Conservation (phyloP, 2,113 vertebrate genomes). For the Cololabis saira region DNA sequence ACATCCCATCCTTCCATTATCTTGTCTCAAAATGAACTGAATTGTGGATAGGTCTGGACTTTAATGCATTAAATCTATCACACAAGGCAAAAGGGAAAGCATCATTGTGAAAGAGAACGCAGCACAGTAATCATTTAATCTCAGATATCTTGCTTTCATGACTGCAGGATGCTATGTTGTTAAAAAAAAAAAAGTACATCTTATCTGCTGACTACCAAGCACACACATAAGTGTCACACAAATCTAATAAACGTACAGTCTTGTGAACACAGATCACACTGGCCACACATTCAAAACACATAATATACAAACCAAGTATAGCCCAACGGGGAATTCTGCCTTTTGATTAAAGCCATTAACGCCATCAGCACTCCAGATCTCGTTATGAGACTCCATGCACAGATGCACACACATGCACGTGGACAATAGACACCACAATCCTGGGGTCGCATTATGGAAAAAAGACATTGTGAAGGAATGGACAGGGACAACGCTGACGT, state of each 20-base stretch:
- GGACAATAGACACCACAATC: conserved; percentile 18
- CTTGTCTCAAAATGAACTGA: background rate
- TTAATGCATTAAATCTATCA: background rate
- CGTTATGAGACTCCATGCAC: too few relatives aligned
- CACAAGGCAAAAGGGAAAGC: background rate
- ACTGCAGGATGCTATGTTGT: background rate
- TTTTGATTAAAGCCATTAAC: conserved; percentile 56
- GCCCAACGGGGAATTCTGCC: conserved; percentile 56
- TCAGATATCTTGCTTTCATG: background rate
- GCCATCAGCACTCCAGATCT: conserved; percentile 1
- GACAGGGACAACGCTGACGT: conserved; percentile 38
- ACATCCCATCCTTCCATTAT: background rate
- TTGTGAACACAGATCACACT: conserved; percentile 34
- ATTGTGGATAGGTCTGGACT: background rate
- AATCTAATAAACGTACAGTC: conserved; percentile 31
- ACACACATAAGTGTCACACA: conserved; percentile 6
- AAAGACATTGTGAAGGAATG: conserved; percentile 1
- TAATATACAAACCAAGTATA: conserved; percentile 41
- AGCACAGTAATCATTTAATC: background rate
- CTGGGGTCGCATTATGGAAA: conserved; percentile 21
- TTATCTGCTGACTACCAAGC: conserved; percentile 12
- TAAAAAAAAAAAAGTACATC: conserved; percentile 2
- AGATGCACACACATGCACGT: conserved; percentile 1
- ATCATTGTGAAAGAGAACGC: background rate
- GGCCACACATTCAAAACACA: conserved; percentile 33